A percentile compares a stretch with the other conserved stretches of the same genome.
These are phyloP conservation scores for Podilymbus podiceps DNA, from an alignment of 2,113 vertebrate genomes.

Conservation along the genomic window DNA sequence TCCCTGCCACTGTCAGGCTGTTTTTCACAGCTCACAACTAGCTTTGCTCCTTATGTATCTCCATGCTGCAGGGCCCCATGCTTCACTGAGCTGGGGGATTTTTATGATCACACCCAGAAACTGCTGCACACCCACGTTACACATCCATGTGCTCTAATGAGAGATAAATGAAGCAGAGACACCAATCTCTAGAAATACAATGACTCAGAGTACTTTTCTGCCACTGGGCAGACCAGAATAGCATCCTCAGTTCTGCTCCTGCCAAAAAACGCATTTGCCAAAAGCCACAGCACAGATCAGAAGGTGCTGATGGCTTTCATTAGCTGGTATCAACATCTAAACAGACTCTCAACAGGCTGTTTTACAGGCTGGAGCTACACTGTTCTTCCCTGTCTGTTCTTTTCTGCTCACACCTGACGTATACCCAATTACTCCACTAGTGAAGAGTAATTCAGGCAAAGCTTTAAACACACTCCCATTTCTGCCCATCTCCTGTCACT, in stretches of 20 bases:
- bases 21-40: not conserved
- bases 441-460: not conserved
- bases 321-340: not conserved
- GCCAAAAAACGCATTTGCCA: conserved; percentile 12
- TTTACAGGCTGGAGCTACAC: not conserved
- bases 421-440: not conserved
- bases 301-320: not conserved
- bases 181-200: not conserved
- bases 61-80: not conserved
- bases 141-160: not conserved
- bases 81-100: not conserved
- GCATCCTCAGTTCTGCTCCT: not conserved
- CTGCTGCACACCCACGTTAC: not conserved
- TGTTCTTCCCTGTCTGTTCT: not conserved
- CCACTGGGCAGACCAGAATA: not conserved
- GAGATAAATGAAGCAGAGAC: conserved; percentile 1
- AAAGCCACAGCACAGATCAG: not conserved
- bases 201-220: conserved; percentile 43
- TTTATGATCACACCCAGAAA: conserved; percentile 27
- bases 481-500: not conserved
- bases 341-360: not conserved
- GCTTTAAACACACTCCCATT: not conserved
- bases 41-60: not conserved
- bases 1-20: not conserved
- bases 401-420: not conserved